phyloP scores from a whole-genome alignment of 64 coral and sea anemone genomes.

The Anthopleura sola region DNA sequence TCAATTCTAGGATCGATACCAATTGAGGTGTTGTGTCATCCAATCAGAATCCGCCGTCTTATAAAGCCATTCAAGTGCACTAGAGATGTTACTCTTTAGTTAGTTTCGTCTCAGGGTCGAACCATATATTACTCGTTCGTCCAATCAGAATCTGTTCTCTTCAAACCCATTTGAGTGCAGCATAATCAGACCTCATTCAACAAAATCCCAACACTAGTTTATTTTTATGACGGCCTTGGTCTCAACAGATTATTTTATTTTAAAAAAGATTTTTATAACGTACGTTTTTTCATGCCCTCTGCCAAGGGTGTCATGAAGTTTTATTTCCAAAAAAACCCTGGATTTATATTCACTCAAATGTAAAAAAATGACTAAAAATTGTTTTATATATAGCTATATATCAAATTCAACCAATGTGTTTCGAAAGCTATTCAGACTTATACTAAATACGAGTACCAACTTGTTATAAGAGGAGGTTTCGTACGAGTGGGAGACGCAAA shows the following conservation, averaged over 20 bases:
- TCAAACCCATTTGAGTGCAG: background rate
- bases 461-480: background rate
- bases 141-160: background rate
- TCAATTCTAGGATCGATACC: no score
- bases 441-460: background rate
- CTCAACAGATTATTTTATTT: background rate
- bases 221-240: background rate
- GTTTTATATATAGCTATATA: constrained; percentile 5
- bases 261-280: constrained; percentile 8
- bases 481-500: background rate
- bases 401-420: background rate
- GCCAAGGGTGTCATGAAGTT: background rate
- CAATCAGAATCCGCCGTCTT: background rate
- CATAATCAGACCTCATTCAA: background rate
- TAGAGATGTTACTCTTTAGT: background rate
- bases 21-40: background rate
- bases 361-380: background rate
- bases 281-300: background rate
- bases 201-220: background rate
- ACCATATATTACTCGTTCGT: background rate
- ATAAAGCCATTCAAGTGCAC: background rate
- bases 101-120: background rate
- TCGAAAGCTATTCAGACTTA: background rate
- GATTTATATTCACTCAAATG: background rate
- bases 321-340: background rate